Evolutionary conservation across 2,888 invertebrate species (phyloP), one percentile per base, ranked within the genome.

Genomic region (Gastrophysa polygoni): DNA sequence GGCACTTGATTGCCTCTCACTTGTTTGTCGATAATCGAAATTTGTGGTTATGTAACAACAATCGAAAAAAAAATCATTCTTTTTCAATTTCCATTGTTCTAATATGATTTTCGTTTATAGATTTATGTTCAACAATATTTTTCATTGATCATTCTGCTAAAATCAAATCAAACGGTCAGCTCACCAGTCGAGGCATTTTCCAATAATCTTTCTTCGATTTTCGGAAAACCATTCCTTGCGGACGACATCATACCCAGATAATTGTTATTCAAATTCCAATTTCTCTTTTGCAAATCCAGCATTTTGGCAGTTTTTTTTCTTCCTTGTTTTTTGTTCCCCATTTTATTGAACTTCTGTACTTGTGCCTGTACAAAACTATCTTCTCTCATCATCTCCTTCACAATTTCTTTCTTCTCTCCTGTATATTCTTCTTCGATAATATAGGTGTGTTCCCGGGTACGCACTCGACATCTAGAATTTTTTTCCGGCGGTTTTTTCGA

Each of bases 291-390:
- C 5, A 38, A 32, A 20, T 58, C 47, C 38, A 29, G 24, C 6
- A 38, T 18, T 29, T 20, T 29, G 5, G 11, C 7, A 17, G 11
- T 18, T 3, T 54, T 55, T 14, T 46, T 46, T 21, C 50, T 34
- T 24, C 58, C 32, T 5, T 24, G 32, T 44, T 21, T 17, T 18
- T 24, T 38, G 16, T n/a, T 47, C 38, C 43, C 17, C 17, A 51
- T 54, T 47, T 61, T 67, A 51, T 64, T 63, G 16, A 58, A 59
- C 43, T 59, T 69, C 14, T 69, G 59, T 3, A 66, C 63, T 60
- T 68, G 69, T 16, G 17, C 24, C 18, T 52, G 52, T 7, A 67
- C 69, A 28, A 68, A 66, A 44, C 64, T 68, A 28, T 63, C 63
- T 44, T 68, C 59, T 28, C 47, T 68, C 17, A 54, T 59, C 44